Evolutionary conservation across 2,888 invertebrate genomes (phyloP), one percentile per base, ranked within the genome.

Genomic region (Ypsolopha scabrella): DNA sequence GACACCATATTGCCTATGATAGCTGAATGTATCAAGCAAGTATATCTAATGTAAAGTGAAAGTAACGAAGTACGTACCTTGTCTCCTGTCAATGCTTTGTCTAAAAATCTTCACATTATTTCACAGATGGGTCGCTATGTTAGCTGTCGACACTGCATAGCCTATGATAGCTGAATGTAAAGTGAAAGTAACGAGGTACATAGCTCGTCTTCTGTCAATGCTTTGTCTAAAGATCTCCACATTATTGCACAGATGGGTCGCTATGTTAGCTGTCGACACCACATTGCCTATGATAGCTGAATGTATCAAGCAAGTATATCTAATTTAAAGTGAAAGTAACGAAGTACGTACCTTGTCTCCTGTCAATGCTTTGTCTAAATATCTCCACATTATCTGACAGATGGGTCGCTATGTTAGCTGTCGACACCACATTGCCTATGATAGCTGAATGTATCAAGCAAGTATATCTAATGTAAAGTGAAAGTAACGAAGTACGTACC

Each of bases 211-310:
- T 6, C n/a, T n/a, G 39, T 39, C n/a, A 39, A 39, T 39, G 39
- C n/a, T 24, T 24, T 24, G 24, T 24, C 24, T 24, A 24, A 24
- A 24, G 4, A 24, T 24, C 2, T 24, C 24, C 24, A 24, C 24
- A 4, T 24, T 24, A 24, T 24, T 4, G 2, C 79, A 33, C 80
- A 56, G 6, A 24, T 24, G 24, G 24, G 87, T 77, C 0, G 76
- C 70, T 50, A 88, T 75, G 51, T 87, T 81, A 10, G 89, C 67
- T 1, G 89, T 88, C 39, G 75, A 71, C 0, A 88, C 66, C 54
- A 90, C 88, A 55, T 88, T 87, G 55, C 79, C 73, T 0, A 90
- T 83, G 7, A 89, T 72, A 1, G 87, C 75, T 0, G 90, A n/a
- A n/a, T n/a, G n/a, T n/a, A n/a, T n/a, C n/a, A n/a, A n/a, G n/a